phyloP scores from a whole-genome alignment of 1,140 invertebrate species.

The Hyles vespertilio region DNA sequence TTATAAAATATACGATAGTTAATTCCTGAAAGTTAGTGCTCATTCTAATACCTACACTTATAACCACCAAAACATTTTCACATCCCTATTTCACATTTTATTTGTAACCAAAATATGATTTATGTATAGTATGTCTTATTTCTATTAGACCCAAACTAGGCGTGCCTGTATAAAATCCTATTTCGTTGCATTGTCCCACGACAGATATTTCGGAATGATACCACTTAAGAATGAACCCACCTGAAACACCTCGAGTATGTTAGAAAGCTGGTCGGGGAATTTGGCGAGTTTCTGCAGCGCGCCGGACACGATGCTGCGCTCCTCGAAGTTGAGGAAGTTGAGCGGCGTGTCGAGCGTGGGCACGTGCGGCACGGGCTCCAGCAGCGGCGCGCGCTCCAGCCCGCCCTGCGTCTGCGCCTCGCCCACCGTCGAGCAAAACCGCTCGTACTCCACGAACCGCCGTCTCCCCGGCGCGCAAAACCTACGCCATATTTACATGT shows the following conservation, averaged over 20 bases:
- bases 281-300: conserved; percentile 80
- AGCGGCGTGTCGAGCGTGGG: conserved; percentile 77
- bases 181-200: no score
- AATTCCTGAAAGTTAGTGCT: no score
- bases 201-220: no score
- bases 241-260: conserved; percentile 77
- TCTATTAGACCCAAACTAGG: no score
- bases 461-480: conserved; percentile 77
- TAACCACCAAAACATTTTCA: no score
- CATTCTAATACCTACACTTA: no score
- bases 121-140: no score
- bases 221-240: conserved; percentile 28
- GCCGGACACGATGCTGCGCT: conserved; percentile 76
- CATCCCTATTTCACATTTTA: no score
- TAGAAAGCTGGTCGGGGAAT: conserved; percentile 79
- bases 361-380: conserved; percentile 79
- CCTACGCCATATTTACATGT: conserved; percentile 44
- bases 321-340: conserved; percentile 83
- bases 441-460: conserved; percentile 78
- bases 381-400: conserved; percentile 79
- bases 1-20: no score
- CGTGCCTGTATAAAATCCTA: no score
- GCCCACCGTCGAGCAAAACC: conserved; percentile 79
- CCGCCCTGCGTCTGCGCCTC: conserved; percentile 79
- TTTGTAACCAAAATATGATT: no score